Evolutionary conservation across 2,113 vertebrate species (phyloP).

Genomic region (Salvelinus namaycush): DNA sequence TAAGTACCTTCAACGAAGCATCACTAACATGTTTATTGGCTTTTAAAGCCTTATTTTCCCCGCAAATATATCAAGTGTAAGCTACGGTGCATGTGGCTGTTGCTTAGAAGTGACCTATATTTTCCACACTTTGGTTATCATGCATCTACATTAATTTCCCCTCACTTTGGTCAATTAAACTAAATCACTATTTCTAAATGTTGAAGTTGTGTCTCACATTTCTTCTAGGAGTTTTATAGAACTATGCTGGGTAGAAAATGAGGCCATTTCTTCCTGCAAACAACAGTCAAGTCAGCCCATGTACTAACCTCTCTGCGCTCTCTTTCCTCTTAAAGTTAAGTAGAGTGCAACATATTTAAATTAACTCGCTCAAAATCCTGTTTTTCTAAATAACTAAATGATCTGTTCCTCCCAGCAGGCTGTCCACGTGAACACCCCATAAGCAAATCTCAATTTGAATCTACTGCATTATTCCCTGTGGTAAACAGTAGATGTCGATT

Average conservation of each 20-base stretch:
- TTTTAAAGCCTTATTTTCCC: conserved; percentile 51
- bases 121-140: conserved; percentile 47
- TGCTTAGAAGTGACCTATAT: conserved; percentile 52
- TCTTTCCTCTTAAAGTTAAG: conserved; percentile 5
- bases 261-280: conserved; percentile 6
- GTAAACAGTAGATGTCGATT: conserved; percentile 27
- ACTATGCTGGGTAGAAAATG: conserved; percentile 24
- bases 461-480: conserved; percentile 5
- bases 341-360: background rate
- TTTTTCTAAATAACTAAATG: background rate
- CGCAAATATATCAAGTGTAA: conserved; percentile 51
- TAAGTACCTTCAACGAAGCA: conserved; percentile 45
- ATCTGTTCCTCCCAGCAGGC: background rate
- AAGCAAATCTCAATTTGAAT: background rate
- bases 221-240: conserved; percentile 49
- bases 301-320: conserved; percentile 14
- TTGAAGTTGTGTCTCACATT: conserved; percentile 23
- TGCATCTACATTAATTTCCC: conserved; percentile 60
- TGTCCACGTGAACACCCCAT: background rate
- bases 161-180: conserved; percentile 61
- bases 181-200: conserved; percentile 55
- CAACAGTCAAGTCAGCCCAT: conserved; percentile 9
- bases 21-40: conserved; percentile 53
- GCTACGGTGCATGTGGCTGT: conserved; percentile 36
- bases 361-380: background rate